phyloP scores from a whole-genome alignment of 2,113 vertebrate genomes.

The Circaetus gallicus region DNA sequence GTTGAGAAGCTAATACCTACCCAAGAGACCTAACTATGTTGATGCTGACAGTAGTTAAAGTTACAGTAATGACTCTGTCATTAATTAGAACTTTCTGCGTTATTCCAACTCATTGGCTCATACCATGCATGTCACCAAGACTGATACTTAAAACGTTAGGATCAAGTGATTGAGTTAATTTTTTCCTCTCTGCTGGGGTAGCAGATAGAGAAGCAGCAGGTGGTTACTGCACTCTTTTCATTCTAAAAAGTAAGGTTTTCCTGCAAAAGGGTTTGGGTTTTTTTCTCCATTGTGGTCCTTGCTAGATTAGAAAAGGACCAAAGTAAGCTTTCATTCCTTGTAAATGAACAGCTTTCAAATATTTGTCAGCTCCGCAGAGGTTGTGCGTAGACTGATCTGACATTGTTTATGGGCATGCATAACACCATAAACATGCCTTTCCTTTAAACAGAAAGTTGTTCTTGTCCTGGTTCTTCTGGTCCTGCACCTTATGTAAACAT shows the following conservation, averaged over 20 bases:
- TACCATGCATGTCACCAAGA: not conserved
- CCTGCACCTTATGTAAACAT: not conserved
- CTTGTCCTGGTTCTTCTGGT: not conserved
- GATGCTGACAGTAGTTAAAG: conserved; percentile 5
- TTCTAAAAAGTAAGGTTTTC: not conserved
- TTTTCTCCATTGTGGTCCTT: not conserved
- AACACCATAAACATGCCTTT: not conserved
- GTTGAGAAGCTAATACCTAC: not conserved
- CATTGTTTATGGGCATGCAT: not conserved
- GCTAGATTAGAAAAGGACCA: not conserved
- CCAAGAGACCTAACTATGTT: not conserved
- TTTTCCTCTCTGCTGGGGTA: not conserved
- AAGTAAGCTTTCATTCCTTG: not conserved
- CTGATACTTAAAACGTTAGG: not conserved
- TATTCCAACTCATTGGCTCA: not conserved
- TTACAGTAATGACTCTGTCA: not conserved
- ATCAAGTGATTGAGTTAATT: not conserved
- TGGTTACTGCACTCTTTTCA: not conserved
- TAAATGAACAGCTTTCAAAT: not conserved
- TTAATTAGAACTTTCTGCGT: not conserved
- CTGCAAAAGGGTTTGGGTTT: not conserved
- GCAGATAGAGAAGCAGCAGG: not conserved
- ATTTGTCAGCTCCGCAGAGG: not conserved
- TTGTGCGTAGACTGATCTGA: not conserved
- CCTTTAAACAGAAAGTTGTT: not conserved